These are phyloP conservation scores for Oceanodroma tethys DNA, from an alignment of 2,113 vertebrate genomes.

Conservation along the genomic window DNA sequence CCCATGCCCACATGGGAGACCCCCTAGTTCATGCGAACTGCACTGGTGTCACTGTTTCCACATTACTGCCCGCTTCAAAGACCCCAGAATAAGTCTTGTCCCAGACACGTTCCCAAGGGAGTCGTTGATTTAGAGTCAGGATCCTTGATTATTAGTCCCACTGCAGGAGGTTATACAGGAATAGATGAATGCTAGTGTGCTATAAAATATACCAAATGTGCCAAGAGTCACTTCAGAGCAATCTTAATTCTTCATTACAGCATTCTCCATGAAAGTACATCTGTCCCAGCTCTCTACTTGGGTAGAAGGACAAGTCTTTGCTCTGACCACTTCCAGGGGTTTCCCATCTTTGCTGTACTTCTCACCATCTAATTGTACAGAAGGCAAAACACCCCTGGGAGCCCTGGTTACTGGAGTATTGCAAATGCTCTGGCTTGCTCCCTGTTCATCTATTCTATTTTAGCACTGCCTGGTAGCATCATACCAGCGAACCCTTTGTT, in stretches of 20 bases:
- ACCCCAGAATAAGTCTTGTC: neutral
- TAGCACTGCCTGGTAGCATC: neutral
- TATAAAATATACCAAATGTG: neutral
- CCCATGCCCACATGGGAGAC: neutral
- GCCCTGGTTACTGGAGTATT: neutral
- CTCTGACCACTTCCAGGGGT: neutral
- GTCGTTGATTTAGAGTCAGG: neutral
- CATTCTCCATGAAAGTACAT: neutral
- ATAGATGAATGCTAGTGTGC: neutral
- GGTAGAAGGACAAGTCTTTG: neutral
- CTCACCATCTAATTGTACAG: neutral
- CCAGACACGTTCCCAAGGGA: neutral
- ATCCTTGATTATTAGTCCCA: neutral
- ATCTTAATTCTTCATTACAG: neutral
- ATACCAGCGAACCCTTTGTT: neutral
- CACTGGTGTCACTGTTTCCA: constrained; percentile 26
- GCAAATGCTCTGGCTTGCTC: neutral
- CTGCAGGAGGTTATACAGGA: neutral
- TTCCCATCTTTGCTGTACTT: neutral
- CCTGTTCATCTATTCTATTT: neutral
- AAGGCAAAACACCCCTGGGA: neutral
- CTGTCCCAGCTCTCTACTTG: neutral
- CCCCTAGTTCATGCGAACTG: neutral
- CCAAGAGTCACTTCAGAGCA: neutral
- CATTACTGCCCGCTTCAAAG: neutral